Evolutionary conservation across 2,797 vertebrate genomes (phyloP), one percentile per base, ranked within the genome.

Genomic region (Pitangus sulphuratus): DNA sequence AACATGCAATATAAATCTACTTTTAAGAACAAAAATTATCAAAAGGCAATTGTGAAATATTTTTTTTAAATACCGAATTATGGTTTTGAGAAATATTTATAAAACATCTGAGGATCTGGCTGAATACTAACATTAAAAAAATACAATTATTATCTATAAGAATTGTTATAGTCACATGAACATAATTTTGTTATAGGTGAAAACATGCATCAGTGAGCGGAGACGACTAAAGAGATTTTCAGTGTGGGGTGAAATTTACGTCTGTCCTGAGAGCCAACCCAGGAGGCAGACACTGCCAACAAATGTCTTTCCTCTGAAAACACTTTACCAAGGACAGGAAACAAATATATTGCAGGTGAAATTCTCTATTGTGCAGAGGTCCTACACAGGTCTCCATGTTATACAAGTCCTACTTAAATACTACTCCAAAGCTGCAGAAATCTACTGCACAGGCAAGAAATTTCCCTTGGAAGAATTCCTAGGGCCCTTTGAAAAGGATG

Each of bases 321-420:
- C 16, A 83, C 78, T 92, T 91, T 62, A 87, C 64, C 75, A 75
- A 93, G 76, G 53, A 65, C 60, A 39, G 62, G 48, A 83, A 84
- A 35, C 30, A 90, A 95, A 97, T 96, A 95, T 93, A 95, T 78
- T 87, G 81, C 90, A 87, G 77, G 88, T 93, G 92, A 96, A 87
- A 87, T 65, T 87, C 82, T 95, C 69, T n/a, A 3, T 31, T 68
- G 76, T 81, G 50, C 79, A 94, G 47, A 69, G 87, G 87, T 94
- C 87, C 87, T 71, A 85, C 84, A 92, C 95, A 96, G 93, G 92
- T 93, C 93, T 95, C 82, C 26, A 35, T 61, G 71, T 85, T 83
- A 89, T 72, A 5, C 17, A 89, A 95, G 92, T 85, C 42, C 48
- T 68, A 61, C 72, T 96, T 93, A 94, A 96, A 93, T 68, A 95